A percentile compares a stretch with the other conserved stretches of the same genome.
phyloP scores from a whole-genome alignment of 2,797 vertebrate species.

The Neoniphon sammara region DNA sequence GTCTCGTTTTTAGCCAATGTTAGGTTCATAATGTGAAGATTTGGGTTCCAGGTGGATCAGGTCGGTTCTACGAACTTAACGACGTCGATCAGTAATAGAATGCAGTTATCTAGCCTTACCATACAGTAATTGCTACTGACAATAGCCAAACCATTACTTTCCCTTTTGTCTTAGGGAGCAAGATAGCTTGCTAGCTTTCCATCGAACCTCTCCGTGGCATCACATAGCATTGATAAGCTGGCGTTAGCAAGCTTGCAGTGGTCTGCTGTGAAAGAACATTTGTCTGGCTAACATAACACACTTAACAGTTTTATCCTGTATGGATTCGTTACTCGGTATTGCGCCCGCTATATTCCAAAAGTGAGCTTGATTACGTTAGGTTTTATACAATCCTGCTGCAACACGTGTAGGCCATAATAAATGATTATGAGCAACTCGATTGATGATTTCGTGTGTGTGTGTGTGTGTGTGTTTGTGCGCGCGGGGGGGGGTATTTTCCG shows the following conservation, averaged over 20 bases:
- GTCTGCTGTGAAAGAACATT: slow-evolving; percentile 20
- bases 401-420: neutral
- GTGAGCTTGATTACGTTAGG: slow-evolving; percentile 13
- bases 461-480: neutral
- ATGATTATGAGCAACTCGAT: neutral
- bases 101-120: slow-evolving; percentile 52
- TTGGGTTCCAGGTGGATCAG: slow-evolving; percentile 11
- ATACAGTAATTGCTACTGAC: slow-evolving; percentile 69
- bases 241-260: slow-evolving; percentile 27
- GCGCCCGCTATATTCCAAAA: neutral
- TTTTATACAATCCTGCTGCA: slow-evolving; percentile 4
- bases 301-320: slow-evolving; percentile 19
- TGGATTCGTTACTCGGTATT: slow-evolving; percentile 26
- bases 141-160: slow-evolving; percentile 82
- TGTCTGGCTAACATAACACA: slow-evolving; percentile 10
- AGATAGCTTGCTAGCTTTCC: slow-evolving; percentile 76
- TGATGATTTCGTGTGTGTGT: neutral
- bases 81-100: slow-evolving; percentile 21
- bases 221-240: slow-evolving; percentile 61
- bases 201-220: slow-evolving; percentile 77
- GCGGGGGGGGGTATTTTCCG: neutral
- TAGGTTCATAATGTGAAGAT: slow-evolving; percentile 34
- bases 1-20: slow-evolving; percentile 49
- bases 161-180: slow-evolving; percentile 81
- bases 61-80: neutral